These are phyloP conservation scores for Ochropleura leucogaster DNA, from an alignment of 2,888 invertebrate genomes.

Conservation along the genomic window DNA sequence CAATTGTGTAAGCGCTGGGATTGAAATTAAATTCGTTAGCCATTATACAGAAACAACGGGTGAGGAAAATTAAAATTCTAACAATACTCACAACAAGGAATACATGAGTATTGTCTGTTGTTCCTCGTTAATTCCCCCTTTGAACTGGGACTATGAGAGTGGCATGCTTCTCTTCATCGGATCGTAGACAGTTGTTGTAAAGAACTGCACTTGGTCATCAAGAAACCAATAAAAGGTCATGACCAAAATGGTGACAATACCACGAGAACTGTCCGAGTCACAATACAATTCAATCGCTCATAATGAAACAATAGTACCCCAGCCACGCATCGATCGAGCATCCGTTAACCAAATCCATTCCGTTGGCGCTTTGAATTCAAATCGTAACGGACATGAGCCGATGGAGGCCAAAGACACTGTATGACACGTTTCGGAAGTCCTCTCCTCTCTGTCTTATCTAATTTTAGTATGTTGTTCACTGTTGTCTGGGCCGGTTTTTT, in stretches of 20 bases:
- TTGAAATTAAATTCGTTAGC: not conserved
- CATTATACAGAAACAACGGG: not conserved
- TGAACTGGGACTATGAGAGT: not conserved
- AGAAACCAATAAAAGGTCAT: conserved; percentile 49
- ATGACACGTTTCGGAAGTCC: conserved; percentile 69
- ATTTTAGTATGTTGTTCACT: conserved; percentile 59
- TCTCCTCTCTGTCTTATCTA: conserved; percentile 61
- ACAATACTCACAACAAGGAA: not conserved
- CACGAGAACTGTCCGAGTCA: conserved; percentile 53
- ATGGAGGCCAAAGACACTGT: conserved; percentile 76
- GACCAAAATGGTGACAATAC: conserved; percentile 57
- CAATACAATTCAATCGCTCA: conserved; percentile 64
- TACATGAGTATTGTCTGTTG: not conserved
- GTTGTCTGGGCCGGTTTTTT: conserved; percentile 63
- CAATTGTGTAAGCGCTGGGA: conserved; percentile 27
- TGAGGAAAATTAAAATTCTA: conserved; percentile 10
- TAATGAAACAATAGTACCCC: conserved; percentile 69
- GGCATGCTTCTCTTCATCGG: not conserved
- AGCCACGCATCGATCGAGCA: conserved; percentile 62
- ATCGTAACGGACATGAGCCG: conserved; percentile 78
- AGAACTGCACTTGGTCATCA: conserved; percentile 38
- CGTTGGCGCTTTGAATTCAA: conserved; percentile 83
- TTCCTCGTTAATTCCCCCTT: not conserved
- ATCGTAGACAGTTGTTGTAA: not conserved
- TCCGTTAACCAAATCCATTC: conserved; percentile 80